Evolutionary conservation across 2,888 invertebrate species (phyloP), one percentile per base, ranked within the genome.

Genomic region (Thalpophila matura): DNA sequence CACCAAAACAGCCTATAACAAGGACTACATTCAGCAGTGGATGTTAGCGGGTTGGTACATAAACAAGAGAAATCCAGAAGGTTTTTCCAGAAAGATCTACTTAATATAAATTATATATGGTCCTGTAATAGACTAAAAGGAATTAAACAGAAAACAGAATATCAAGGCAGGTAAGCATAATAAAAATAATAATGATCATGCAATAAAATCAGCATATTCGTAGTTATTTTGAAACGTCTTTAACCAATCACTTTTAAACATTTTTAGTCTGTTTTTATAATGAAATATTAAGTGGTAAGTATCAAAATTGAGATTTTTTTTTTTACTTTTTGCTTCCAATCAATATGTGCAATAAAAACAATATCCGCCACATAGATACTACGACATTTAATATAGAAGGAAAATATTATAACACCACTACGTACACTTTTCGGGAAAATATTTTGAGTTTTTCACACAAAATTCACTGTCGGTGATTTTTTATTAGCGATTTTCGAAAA

Each of bases 321-420:
- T 74, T 67, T 56, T 53, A 63, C 60, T 22, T 37, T 57, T 37
- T 35, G 33, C 59, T 74, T 47, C 53, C 64, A 79, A 86, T 87
- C 82, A 82, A 85, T 85, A 85, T 82, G 56, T 62, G 72, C 75
- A 79, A 73, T 75, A 79, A 82, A 81, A 84, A 83, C 75, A 81
- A 77, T 66, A 73, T 70, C 53, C 38, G 33, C 49, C 55, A 43
- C 54, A 61, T 18, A 55, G 37, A 51, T 58, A 47, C 31, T 53
- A 24, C 4, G 31, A 46, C 45, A 55, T 66, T 45, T 66, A 73
- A 59, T 31, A 47, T 31, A 47, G 46, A 66, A 59, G 42, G 29
- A 54, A 71, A 74, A 62, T 46, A n/a, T 54, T 45, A 47, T 22
- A 64, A 55, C 56, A 69, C 24, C 76, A 80, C 74, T 57, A 68